These are phyloP conservation scores for Artemia sinica DNA, from an alignment of 2,888 invertebrate genomes.

Conservation along the genomic window DNA sequence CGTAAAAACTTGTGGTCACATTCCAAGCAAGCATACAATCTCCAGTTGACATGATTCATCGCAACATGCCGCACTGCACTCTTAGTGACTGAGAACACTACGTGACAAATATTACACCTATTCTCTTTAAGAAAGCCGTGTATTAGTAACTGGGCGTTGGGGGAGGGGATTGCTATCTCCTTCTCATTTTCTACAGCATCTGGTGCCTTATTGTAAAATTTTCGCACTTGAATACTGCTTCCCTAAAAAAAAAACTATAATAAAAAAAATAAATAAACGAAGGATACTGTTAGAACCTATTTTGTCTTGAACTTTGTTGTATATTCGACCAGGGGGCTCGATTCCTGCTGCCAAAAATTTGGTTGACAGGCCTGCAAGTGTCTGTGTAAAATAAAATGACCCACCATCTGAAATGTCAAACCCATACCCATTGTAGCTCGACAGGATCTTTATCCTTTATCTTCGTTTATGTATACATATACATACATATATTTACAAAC, in stretches of 20 bases:
- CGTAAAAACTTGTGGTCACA: background rate
- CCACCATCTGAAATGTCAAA: no score
- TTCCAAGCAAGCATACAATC: background rate
- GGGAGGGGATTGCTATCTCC: background rate
- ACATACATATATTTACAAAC: no score
- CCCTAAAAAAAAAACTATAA: background rate
- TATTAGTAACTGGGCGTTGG: background rate
- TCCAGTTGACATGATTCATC: background rate
- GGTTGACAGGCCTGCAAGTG: no score
- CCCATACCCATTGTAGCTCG: no score
- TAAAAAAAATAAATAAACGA: no score
- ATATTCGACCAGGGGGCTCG: no score
- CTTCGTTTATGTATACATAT: no score
- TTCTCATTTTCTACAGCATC: background rate
- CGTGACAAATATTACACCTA: background rate
- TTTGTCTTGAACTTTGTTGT: no score
- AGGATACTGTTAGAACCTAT: no score
- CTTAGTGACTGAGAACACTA: background rate
- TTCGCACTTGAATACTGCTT: constrained; percentile 7
- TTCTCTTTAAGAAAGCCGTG: background rate
- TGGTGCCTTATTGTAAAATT: background rate
- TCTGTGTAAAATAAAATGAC: no score
- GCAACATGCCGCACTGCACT: background rate
- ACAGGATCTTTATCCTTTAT: no score
- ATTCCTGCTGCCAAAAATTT: no score